phyloP scores from a whole-genome alignment of 2,888 invertebrate genomes.

The Conops quadrifasciatus region DNA sequence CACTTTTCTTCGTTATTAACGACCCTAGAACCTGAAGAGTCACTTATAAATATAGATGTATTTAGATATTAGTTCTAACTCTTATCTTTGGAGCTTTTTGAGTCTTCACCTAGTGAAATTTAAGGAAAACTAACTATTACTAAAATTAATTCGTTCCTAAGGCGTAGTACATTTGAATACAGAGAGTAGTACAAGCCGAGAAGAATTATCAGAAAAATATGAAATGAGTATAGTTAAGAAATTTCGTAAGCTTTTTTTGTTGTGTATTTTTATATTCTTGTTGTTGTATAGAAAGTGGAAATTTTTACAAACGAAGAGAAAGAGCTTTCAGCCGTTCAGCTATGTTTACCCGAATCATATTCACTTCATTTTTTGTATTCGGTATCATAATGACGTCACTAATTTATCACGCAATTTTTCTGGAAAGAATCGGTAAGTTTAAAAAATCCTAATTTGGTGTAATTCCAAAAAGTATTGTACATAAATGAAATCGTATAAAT shows the following conservation, averaged over 20 bases:
- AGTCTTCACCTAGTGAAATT: no score
- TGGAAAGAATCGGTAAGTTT: conserved; percentile 52
- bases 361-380: conserved; percentile 49
- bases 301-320: conserved; percentile 40
- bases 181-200: no score
- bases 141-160: no score
- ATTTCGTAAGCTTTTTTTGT: neutral
- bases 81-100: no score
- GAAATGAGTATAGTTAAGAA: neutral
- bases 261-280: neutral
- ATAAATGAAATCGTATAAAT: neutral
- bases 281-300: conserved; percentile 46
- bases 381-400: conserved; percentile 51
- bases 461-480: neutral
- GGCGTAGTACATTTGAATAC: no score
- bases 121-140: no score
- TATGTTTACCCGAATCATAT: conserved; percentile 46
- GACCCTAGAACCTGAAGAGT: no score
- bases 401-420: conserved; percentile 54
- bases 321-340: conserved; percentile 47
- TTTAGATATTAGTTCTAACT: no score
- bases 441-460: neutral
- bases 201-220: no score
- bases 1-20: no score
- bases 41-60: no score